Evolutionary conservation across 1,140 invertebrate genomes (phyloP).

Genomic region (Scaptomyza graminum): DNA sequence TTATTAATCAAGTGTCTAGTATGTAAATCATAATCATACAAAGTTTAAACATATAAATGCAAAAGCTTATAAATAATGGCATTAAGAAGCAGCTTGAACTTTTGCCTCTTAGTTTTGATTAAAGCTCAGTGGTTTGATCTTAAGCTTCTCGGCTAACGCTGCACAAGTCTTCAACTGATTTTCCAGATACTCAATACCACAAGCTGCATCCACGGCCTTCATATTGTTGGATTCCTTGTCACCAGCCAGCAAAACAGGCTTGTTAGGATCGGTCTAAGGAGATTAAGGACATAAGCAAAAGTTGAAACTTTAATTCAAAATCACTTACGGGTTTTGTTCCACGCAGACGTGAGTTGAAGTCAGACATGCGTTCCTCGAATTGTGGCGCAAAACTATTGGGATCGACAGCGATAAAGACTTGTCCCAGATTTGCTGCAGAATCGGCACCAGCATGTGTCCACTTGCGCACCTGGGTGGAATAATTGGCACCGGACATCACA

Average conservation of each 20-base stretch:
- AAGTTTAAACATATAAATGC: too few relatives aligned
- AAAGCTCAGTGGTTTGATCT: conserved; percentile 85
- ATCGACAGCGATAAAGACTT: conserved; percentile 96
- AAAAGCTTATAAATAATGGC: conserved; percentile 43
- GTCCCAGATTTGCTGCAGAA: conserved; percentile 91
- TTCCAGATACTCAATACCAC: conserved; percentile 91
- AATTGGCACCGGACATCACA: conserved; percentile 87
- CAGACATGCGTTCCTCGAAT: conserved; percentile 89
- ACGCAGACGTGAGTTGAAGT: conserved; percentile 86
- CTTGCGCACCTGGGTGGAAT: conserved; percentile 86
- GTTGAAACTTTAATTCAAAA: neutral
- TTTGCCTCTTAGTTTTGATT: conserved; percentile 18
- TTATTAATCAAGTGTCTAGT: conserved; percentile 8
- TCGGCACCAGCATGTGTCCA: conserved; percentile 88
- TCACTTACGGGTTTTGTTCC: conserved; percentile 84
- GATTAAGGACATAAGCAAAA: neutral
- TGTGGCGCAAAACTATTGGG: conserved; percentile 92
- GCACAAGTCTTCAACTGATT: conserved; percentile 88
- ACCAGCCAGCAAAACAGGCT: conserved; percentile 91
- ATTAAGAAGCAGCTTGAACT: neutral
- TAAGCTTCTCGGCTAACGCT: conserved; percentile 85
- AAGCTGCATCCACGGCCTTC: conserved; percentile 87
- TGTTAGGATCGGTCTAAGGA: conserved; percentile 86
- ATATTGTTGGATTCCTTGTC: conserved; percentile 92
- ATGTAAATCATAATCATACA: too few relatives aligned